These are phyloP conservation scores for Hozukius guyotensis DNA, from an alignment of 2,797 vertebrate genomes.

Conservation along the genomic window DNA sequence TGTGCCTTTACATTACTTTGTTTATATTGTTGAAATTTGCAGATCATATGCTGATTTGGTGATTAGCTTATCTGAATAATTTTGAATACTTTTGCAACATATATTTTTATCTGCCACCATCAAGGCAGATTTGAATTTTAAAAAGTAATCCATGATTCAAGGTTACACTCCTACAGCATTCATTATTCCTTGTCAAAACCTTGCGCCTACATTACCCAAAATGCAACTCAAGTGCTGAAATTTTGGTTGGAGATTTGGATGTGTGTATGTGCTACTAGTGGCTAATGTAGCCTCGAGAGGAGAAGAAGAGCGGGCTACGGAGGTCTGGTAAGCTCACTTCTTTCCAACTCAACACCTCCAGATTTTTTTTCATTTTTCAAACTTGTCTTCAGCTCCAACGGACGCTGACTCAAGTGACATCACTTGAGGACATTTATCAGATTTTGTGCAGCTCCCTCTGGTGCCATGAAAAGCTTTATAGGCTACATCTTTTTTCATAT, in stretches of 20 bases:
- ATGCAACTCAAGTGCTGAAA: not conserved
- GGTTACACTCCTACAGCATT: no score
- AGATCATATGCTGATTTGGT: not conserved
- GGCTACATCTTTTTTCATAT: not conserved
- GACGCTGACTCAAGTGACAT: not conserved
- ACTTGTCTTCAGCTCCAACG: no score
- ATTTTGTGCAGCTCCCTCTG: not conserved
- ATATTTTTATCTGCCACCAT: no score
- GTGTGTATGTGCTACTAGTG: not conserved
- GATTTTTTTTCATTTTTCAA: no score
- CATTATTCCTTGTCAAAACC: not conserved
- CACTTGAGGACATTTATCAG: not conserved
- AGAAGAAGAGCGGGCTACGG: no score
- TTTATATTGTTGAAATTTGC: not conserved
- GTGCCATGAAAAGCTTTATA: not conserved
- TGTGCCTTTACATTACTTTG: not conserved
- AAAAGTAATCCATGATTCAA: no score
- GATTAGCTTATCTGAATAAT: not conserved
- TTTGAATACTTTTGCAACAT: no score
- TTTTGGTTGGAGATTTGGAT: not conserved
- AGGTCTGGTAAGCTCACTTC: no score
- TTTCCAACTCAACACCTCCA: no score
- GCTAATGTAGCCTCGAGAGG: not conserved
- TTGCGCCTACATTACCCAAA: not conserved
- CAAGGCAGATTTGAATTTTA: no score